Percentiles rank a stretch among this genome's conserved stretches.
These are phyloP conservation scores for Pipistrellus nathusii DNA, from an alignment of 2,797 vertebrate species.

Conservation along the genomic window DNA sequence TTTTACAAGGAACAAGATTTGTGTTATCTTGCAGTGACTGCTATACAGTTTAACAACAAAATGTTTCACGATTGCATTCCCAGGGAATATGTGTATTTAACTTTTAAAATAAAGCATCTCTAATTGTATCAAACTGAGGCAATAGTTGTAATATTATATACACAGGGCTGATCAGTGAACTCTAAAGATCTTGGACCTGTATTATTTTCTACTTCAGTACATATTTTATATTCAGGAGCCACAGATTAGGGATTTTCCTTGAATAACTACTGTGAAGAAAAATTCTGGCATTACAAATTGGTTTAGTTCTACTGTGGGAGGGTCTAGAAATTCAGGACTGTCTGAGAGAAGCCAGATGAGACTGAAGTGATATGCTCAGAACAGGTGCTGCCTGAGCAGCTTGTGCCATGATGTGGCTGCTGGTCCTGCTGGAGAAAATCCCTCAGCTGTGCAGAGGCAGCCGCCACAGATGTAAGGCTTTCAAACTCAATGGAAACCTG, in stretches of 20 bases:
- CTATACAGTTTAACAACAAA: conserved; percentile 15
- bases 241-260: not conserved
- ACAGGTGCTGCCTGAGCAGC: conserved; percentile 1
- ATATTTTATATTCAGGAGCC: not conserved
- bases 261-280: not conserved
- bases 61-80: not conserved
- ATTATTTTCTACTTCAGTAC: not conserved
- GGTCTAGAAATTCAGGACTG: not conserved
- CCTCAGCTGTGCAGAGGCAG: conserved; percentile 13
- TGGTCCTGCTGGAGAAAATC: not conserved
- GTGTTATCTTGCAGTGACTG: conserved; percentile 33
- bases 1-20: conserved; percentile 22
- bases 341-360: conserved; percentile 8
- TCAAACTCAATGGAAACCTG: not conserved
- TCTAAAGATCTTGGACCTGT: conserved; percentile 5
- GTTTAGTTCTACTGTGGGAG: not conserved
- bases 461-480: not conserved
- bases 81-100: conserved; percentile 57
- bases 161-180: not conserved
- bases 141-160: not conserved
- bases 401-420: not conserved
- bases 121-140: conserved; percentile 55
- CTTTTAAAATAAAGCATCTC: not conserved
- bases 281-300: conserved; percentile 4
- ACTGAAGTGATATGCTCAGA: not conserved